Base-by-base conservation (phyloP, 2,888 invertebrate species). In the Axea sp. region DNA sequence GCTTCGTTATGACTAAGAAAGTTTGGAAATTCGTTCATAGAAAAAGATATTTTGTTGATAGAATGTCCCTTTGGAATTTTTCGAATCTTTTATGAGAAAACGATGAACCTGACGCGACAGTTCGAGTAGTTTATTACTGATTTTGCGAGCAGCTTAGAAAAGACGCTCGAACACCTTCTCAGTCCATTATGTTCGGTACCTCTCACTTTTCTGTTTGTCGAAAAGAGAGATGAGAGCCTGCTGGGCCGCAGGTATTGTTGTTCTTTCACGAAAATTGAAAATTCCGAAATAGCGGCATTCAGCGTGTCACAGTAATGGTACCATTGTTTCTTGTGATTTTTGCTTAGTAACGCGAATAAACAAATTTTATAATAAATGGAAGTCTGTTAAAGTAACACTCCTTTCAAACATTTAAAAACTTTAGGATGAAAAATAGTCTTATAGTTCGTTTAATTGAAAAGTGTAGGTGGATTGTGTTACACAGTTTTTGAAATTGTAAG, bases 41-140 rank as follows among this genome's bases (percentile, higher is more conserved):
- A n/a, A 57, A n/a, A 24, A 43, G 12, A n/a, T 17, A 15, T 11
- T n/a, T 24, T 7, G 19, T 31, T 15, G 12, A 15, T 7, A 9
- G 11, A 41, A 45, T 53, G 33, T 35, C 31, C 41, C 15, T 49
- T 49, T 11, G 28, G 37, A 53, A 59, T 53, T 45, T 41, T 24
- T 59, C 39, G 33, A 28, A 33, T 24, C 31, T 73, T 71, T 51
- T 53, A 59, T 53, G 49, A 55, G 55, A 49, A 68, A 62, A 73
- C 71, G 65, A 59, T 73, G 73, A 76, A 67, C 68, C 62, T 41
- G 71, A 37, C 69, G 51, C 41, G 68, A 33, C 65, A 39, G 26
- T 47, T 62, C 14, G 53, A 24, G 41, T 64, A 64, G 57, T 77
- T 76, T 75, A 77, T 76, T 65, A 64, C 65, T 11, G 59, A 76